Conservation (phyloP, 2,888 invertebrate species). For the Phengaris alcon region DNA sequence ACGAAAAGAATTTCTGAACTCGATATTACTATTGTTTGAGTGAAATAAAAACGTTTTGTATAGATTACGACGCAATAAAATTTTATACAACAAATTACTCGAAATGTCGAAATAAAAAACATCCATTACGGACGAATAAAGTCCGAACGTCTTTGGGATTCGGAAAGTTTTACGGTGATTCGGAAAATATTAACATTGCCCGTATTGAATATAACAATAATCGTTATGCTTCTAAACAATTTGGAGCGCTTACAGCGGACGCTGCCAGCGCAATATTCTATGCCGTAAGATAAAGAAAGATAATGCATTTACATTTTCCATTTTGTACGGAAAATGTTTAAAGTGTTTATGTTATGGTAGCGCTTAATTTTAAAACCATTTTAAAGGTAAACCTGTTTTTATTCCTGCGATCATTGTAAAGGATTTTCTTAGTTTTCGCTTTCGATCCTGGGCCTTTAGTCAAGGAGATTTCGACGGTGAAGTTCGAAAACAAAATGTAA, state of each 20-base stretch:
- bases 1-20: background rate
- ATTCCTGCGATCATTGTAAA: too few relatives aligned
- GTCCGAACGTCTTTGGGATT: conserved; percentile 26
- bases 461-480: too few relatives aligned
- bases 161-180: conserved; percentile 28
- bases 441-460: too few relatives aligned
- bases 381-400: background rate
- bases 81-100: conserved; percentile 14
- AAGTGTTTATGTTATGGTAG: background rate
- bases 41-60: conserved; percentile 6
- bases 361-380: conserved; percentile 1
- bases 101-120: conserved; percentile 12
- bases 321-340: background rate
- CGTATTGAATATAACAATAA: conserved; percentile 32
- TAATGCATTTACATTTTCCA: conserved; percentile 15
- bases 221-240: conserved; percentile 32
- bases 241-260: conserved; percentile 17
- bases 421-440: too few relatives aligned
- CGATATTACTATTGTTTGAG: conserved; percentile 19
- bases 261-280: background rate
- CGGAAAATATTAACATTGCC: conserved; percentile 27
- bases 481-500: too few relatives aligned
- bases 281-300: conserved; percentile 22
- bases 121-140: conserved; percentile 25
- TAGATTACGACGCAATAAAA: conserved; percentile 11